Base-by-base conservation (phyloP, 2,888 invertebrate species). In the Oscheius sp. region DNA sequence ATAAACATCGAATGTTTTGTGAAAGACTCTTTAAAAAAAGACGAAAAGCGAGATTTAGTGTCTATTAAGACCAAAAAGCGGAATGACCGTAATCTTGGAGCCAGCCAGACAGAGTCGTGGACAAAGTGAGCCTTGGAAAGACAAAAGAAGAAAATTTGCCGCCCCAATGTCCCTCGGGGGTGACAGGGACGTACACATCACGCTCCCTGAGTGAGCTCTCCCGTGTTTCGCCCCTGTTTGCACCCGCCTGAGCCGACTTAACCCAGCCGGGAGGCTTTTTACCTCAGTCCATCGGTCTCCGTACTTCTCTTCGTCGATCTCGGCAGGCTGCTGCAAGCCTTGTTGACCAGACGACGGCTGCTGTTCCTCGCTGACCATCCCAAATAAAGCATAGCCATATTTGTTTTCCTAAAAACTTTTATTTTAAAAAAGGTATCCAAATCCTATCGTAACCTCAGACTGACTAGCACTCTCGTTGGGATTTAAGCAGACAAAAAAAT, bases 151-250 rank as follows among this genome's bases (percentile, higher is more conserved):
- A 37, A 29, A 27, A 29, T 52, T 29, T 20, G 53, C 53, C 17
- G 50, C 3, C 50, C 17, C 3, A 8, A 52, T 29, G 52, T 52
- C 52, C 52, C n/a, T n/a, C 29, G n/a, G 34, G 29, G 17, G 12
- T 61, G 61, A 61, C 61, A 61, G 61, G 27, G 61, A 42, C 61
- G 61, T 61, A 61, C 61, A 61, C 61, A 39, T 61, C 61, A 61
- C 61, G 61, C 61, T 52, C 52, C 31, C 53, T 53, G 34, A 55
- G 55, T n/a, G n/a, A n/a, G n/a, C n/a, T n/a, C 34, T 34, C 34
- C 34, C 34, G 42, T 61, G 45, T 61, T 45, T 45, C 45, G 27
- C 45, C 17, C n/a, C 45, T 61, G 61, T 61, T 61, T 61, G 61
- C 61, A 45, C 55, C 55, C 61, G 45, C 25, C 61, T 55, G 61